A percentile compares a stretch with the other conserved stretches of the same genome.
Conservation (phyloP, 1,140 invertebrate species). For the Hetaerina americana region DNA sequence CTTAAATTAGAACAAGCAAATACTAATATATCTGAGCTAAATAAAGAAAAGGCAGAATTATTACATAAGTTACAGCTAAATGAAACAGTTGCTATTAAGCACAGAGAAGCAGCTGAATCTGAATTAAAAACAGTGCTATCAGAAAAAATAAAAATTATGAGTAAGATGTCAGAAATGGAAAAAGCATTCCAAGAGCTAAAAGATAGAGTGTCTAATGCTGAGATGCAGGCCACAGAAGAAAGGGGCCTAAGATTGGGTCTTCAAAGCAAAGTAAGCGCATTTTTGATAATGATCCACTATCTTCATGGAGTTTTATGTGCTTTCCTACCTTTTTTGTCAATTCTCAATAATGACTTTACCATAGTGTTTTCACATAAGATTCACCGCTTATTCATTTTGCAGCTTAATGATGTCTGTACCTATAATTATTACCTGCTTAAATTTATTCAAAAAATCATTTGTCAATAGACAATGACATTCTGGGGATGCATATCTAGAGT, state of each 20-base stretch:
- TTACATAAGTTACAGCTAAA: neutral
- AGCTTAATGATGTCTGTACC: too few relatives aligned
- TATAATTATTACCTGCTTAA: too few relatives aligned
- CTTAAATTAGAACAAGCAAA: neutral
- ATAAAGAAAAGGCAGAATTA: neutral
- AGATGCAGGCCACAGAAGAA: neutral
- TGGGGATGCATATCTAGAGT: too few relatives aligned
- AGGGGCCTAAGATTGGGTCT: neutral
- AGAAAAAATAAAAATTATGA: neutral
- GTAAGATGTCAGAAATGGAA: neutral
- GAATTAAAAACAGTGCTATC: neutral
- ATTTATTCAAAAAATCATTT: too few relatives aligned
- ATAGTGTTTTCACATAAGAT: too few relatives aligned
- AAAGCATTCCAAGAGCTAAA: neutral
- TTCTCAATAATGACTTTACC: too few relatives aligned
- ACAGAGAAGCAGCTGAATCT: neutral
- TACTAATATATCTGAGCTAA: neutral
- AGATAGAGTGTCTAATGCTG: neutral
- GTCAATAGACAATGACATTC: too few relatives aligned
- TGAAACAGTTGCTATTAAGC: neutral
- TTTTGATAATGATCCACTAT: neutral
- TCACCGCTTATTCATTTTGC: too few relatives aligned
- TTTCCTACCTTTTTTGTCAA: neutral
- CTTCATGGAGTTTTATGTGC: neutral
- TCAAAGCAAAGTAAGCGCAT: neutral